Evolutionary conservation across 1,140 invertebrate species (phyloP).

Genomic region (Agrilus planipennis): DNA sequence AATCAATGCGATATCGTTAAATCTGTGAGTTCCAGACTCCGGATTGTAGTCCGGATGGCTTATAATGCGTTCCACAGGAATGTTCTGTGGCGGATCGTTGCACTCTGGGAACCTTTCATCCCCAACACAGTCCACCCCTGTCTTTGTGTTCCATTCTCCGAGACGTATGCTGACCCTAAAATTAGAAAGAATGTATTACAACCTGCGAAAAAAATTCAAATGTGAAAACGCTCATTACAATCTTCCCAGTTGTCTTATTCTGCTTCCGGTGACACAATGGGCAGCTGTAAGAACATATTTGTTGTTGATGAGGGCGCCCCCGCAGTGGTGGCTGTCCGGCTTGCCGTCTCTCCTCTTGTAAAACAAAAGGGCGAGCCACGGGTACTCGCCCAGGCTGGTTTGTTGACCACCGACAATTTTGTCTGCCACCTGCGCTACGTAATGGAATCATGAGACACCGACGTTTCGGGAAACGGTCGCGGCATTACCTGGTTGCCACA

Average conservation of each 20-base stretch:
- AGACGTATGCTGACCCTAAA: slow-evolving; percentile 43
- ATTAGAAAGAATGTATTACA: slow-evolving; percentile 4
- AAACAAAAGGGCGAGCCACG: slow-evolving; percentile 59
- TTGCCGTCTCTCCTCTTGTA: slow-evolving; percentile 36
- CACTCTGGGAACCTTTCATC: slow-evolving; percentile 19
- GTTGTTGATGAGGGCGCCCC: slow-evolving; percentile 36
- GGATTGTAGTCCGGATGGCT: slow-evolving; percentile 23
- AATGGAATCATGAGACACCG: slow-evolving; percentile 20
- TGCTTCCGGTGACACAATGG: slow-evolving; percentile 36
- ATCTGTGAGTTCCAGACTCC: slow-evolving; percentile 14
- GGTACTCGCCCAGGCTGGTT: slow-evolving; percentile 45
- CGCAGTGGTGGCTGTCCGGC: slow-evolving; percentile 35
- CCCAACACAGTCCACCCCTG: slow-evolving; percentile 43
- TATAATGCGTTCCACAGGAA: slow-evolving; percentile 21
- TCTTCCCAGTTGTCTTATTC: not conserved
- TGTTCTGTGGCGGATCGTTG: slow-evolving; percentile 22
- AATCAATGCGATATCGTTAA: slow-evolving; percentile 28
- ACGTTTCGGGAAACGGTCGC: slow-evolving; percentile 14
- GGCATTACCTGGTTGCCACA: not conserved
- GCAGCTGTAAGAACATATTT: slow-evolving; percentile 43
- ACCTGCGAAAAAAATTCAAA: not conserved
- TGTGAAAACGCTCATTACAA: slow-evolving; percentile 5
- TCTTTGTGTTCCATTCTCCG: slow-evolving; percentile 46
- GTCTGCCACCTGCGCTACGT: slow-evolving; percentile 15
- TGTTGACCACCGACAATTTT: slow-evolving; percentile 38